Evolutionary conservation across 2,888 invertebrate genomes (phyloP), one percentile per base, ranked within the genome.

Genomic region (Mythimna pallens): DNA sequence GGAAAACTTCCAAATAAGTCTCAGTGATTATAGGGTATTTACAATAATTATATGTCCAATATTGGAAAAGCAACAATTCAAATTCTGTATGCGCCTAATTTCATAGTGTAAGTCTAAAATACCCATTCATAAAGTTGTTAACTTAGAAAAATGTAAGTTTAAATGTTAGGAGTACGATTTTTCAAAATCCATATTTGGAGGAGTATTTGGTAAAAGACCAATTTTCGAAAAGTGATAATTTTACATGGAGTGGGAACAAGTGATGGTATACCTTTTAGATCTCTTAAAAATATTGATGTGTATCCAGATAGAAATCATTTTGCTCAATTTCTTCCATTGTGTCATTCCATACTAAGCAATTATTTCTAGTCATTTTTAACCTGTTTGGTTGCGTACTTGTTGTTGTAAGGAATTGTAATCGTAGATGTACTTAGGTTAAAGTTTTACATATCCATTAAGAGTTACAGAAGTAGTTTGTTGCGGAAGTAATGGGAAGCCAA

Each of bases 281-380:
- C 70, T 75, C 40, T 82, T 77, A 17, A 69, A 58, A 74, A 66
- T 78, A 72, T 70, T 74, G 12, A 73, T 76, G 59, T 80, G 57
- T 81, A 79, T 67, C 36, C 71, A 74, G 34, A 73, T 82, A 78
- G 61, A 81, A 17, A 86, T 88, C 0, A 59, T 81, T 81, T 89
- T 88, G 90, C 89, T 91, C 89, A 92, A 91, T 78, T 81, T 87
- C 89, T 89, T 89, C 87, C 85, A 86, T 73, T 76, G 70, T 81
- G 81, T 83, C 83, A 82, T 86, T 87, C 77, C 81, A 82, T 87
- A 84, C 77, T 77, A 70, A 71, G 69, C 65, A 76, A 78, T 85
- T 87, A 87, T 87, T 87, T 89, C 89, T 86, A 69, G 76, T 86
- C 83, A 81, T 80, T 76, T 82, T 71, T 34, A 81, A 79, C 74